A percentile compares a stretch with the other conserved stretches of the same genome.
Conservation (phyloP, 2,113 vertebrate species). For the Podilymbus podiceps region DNA sequence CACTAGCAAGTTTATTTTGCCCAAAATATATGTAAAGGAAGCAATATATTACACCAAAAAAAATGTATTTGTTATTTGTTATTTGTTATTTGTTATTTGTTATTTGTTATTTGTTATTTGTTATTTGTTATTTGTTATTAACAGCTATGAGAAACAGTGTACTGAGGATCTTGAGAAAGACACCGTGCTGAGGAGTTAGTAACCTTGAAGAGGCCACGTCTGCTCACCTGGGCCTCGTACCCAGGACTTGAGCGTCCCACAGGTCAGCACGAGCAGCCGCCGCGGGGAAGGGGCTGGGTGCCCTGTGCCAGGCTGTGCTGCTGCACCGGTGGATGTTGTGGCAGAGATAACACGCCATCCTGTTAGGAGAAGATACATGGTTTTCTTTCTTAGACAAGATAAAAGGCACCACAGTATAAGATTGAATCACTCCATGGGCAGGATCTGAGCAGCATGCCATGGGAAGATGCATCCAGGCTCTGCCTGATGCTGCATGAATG, state of each 20-base stretch:
- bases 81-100: too few relatives aligned
- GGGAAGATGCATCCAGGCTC: not conserved
- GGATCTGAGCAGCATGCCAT: rapidly evolving
- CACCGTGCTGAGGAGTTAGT: not conserved
- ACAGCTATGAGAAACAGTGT: not conserved
- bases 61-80: too few relatives aligned
- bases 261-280: not conserved
- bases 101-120: too few relatives aligned
- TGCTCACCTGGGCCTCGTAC: too few relatives aligned
- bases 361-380: not conserved
- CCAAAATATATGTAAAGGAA: not conserved
- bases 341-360: too few relatives aligned
- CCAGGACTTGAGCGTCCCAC: rapidly evolving
- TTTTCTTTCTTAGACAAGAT: not conserved
- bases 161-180: not conserved
- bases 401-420: not conserved
- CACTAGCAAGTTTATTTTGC: not conserved
- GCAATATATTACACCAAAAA: too few relatives aligned
- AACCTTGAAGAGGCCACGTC: not conserved
- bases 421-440: not conserved
- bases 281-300: not conserved
- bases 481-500: rapidly evolving
- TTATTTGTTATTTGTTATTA: too few relatives aligned
- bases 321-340: not conserved
- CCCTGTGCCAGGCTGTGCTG: not conserved